Percentiles rank a stretch among this genome's conserved stretches.
Evolutionary conservation across 64 coral and sea anemone species (phyloP).

Genomic region (Exaiptasia diaphana): DNA sequence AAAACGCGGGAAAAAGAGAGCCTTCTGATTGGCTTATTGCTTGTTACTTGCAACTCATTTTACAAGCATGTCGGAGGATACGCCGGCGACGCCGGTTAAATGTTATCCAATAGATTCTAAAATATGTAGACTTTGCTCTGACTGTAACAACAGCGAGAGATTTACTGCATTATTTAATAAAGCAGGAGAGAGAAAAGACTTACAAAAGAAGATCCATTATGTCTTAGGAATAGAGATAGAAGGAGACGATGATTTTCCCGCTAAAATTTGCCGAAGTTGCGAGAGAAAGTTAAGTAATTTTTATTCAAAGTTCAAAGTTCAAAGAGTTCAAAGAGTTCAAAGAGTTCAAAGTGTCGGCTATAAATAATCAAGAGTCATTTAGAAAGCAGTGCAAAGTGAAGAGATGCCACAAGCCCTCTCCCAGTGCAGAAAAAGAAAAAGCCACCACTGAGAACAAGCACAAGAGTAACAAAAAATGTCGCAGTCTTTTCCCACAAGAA

Average conservation of each 20-base stretch:
- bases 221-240: conserved; percentile 9
- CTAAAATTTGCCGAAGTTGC: conserved; percentile 1
- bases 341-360: conserved; percentile 5
- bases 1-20: no score
- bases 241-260: background rate
- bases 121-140: conserved; percentile 4
- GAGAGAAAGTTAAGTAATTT: background rate
- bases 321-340: no score
- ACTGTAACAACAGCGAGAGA: conserved; percentile 1
- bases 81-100: conserved; percentile 22
- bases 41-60: no score
- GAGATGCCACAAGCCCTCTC: conserved; percentile 2
- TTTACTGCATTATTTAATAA: conserved; percentile 24
- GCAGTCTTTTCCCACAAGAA: background rate
- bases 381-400: background rate
- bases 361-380: background rate
- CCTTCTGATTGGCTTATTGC: no score
- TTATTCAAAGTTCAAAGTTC: no score
- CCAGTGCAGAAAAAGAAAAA: background rate
- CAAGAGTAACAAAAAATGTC: background rate
- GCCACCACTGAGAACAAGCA: background rate
- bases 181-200: background rate
- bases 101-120: background rate
- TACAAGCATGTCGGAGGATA: no score
- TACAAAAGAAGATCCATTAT: background rate